Conservation (phyloP, 2,888 invertebrate species). For the Melolontha melolontha region DNA sequence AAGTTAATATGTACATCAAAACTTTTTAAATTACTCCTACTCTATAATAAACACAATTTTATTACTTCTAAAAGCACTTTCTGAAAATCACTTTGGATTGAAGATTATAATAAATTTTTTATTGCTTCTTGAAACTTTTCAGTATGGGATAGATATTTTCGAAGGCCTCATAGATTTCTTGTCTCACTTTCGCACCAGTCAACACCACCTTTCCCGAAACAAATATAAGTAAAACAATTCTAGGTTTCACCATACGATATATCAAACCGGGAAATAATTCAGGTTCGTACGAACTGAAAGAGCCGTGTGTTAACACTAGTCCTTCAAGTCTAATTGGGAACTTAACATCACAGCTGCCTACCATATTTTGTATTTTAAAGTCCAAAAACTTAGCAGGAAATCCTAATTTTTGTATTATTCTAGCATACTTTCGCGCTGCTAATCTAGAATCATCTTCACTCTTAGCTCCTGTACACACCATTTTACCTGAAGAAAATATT, state of each 20-base stretch:
- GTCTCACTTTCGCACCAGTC: conserved; percentile 82
- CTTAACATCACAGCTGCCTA: conserved; percentile 88
- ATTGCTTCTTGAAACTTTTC: conserved; percentile 79
- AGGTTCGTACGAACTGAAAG: conserved; percentile 84
- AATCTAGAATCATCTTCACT: conserved; percentile 84
- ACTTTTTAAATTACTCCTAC: too few species aligned
- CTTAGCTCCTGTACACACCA: conserved; percentile 90
- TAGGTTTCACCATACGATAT: conserved; percentile 85
- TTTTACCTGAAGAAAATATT: conserved; percentile 87
- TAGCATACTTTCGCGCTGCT: conserved; percentile 84
- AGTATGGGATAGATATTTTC: conserved; percentile 83
- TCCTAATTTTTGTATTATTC: conserved; percentile 85
- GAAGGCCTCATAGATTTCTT: conserved; percentile 82
- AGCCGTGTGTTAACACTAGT: conserved; percentile 83
- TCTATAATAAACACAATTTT: too few species aligned
- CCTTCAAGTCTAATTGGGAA: conserved; percentile 87
- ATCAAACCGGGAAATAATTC: conserved; percentile 88
- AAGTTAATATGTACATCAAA: too few species aligned
- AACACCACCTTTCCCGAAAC: conserved; percentile 88
- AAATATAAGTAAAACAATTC: conserved; percentile 85
- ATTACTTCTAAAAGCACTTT: too few species aligned
- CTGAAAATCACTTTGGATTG: conserved; percentile 18
- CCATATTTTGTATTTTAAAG: conserved; percentile 89
- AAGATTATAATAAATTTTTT: conserved; percentile 1
- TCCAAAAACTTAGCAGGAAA: conserved; percentile 82